Base-by-base conservation (phyloP, 2,797 vertebrate genomes). In the Helostoma temminkii region DNA sequence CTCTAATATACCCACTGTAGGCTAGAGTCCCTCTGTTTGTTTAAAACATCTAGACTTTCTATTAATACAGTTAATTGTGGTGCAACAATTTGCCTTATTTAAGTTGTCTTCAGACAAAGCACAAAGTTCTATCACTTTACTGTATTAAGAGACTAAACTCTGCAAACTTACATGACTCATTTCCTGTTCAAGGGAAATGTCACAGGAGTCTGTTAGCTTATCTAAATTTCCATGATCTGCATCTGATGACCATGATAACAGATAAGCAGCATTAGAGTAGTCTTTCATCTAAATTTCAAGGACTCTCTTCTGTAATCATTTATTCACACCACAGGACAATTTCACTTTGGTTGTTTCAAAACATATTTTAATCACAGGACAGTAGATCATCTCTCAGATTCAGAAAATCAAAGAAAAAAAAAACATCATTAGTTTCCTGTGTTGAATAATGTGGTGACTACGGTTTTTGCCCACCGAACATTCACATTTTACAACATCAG, bases 401-500 rank as follows among this genome's bases (percentile, higher is more conserved):
- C 15, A 16, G 5, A 34, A 21, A 47, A 16, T 10, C 1, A 2
- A 43, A 21, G 6, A 28, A 28, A 34, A 10, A 24, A 39, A 25
- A 19, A 9, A 53, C 56, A n/a, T n/a, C n/a, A n/a, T n/a, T n/a
- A 52, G 47, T 57, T 19, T 42, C 32, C 52, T 19, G 3, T 36
- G 57, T 30, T 55, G 21, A 73, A 73, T 65, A 65, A 21, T 48
- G 56, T 47, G 34, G 24, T 32, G 49, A 43, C 56, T 57, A 45
- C 53, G 53, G 50, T 47, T 42, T 62, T n/a, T 72, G 53, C 72
- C 46, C 19, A 32, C 34, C 52, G 63, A 67, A 66, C 53, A 57
- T 43, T 67, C 25, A 25, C 63, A 62, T 78, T 80, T 77, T 54
- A 74, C 41, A 49, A 21, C 42, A 59, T 77, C 69, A 74, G 69